Base-by-base conservation (phyloP, 2,888 invertebrate genomes). In the Julus scanicus region DNA sequence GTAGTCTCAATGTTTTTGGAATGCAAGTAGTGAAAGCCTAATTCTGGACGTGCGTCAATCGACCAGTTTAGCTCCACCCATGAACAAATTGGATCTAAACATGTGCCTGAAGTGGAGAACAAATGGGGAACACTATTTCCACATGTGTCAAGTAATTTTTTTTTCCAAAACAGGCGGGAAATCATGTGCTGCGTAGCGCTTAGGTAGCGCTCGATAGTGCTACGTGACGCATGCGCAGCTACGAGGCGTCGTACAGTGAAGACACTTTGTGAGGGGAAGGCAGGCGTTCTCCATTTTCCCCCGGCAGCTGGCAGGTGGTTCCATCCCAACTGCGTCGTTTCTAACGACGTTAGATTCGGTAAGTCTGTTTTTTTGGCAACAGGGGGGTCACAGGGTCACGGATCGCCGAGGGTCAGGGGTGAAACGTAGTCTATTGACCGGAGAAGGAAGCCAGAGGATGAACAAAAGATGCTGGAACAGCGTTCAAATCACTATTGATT, bases 281-380 rank as follows among this genome's bases (percentile, higher is more conserved):
- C 6, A 63, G 63, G 63, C 63, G 63, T 63, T 20, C 63, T 63
- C 63, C 63, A 63, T 63, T 63, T 63, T 63, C 63, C 63, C 63
- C 63, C 63, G 63, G 63, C 63, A 63, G 63, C 63, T 63, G 63
- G 63, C 63, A 63, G 63, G 63, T 63, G 63, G 63, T 63, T 63
- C 20, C n/a, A 63, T 20, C 63, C 63, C 63, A 63, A 63, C 63
- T 63, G 63, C 63, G 63, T 63, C 63, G 63, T 63, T 15, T 20
- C 63, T 11, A 4, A 63, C 63, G 20, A 63, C 63, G 20, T n/a
- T 1, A n/a, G 63, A 63, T 20, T 5, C 63, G 63, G 63, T 63
- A 20, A 63, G 63, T 63, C 63, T 17, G 63, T 63, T 20, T 63
- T 63, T 63, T 63, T 63, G 20, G 20, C 20, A 63, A 63, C 13